Conservation (phyloP, 2,797 vertebrate species). For the Xerus rutilus region DNA sequence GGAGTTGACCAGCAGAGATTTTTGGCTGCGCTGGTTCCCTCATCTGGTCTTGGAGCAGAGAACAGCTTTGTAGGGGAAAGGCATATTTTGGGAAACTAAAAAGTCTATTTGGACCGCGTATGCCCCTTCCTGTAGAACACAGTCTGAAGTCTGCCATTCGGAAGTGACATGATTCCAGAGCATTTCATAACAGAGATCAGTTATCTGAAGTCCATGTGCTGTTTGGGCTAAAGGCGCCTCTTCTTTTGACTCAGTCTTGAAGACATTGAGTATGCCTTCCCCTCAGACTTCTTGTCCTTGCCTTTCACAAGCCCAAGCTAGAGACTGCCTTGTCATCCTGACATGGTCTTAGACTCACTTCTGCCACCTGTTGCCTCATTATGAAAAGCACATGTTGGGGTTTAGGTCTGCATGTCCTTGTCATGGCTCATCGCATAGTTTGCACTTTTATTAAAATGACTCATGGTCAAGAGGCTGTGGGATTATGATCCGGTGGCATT, state of each 20-base stretch:
- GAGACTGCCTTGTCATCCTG: not conserved
- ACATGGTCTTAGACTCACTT: not conserved
- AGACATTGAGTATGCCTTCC: not conserved
- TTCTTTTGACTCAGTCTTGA: not conserved
- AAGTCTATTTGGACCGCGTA: not conserved
- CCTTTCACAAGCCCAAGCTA: not conserved
- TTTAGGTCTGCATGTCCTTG: not conserved
- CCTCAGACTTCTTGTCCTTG: not conserved
- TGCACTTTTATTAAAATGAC: constrained; percentile 62
- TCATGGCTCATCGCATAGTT: not conserved
- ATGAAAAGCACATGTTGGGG: not conserved
- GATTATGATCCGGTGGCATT: not conserved
- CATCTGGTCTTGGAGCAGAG: not conserved
- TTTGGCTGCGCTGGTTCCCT: not conserved
- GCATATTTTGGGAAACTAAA: not conserved
- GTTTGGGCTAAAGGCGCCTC: not conserved
- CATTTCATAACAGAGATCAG: not conserved
- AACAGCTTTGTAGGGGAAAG: not conserved
- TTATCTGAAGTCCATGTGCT: not conserved
- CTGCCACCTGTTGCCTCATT: constrained; percentile 21
- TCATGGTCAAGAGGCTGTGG: not conserved
- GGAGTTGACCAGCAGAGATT: not conserved
- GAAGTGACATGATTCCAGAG: not conserved
- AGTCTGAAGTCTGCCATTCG: constrained; percentile 8
- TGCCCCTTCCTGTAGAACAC: not conserved